These are phyloP conservation scores for Gymnarchus niloticus DNA, from an alignment of 2,113 vertebrate species.

Conservation along the genomic window DNA sequence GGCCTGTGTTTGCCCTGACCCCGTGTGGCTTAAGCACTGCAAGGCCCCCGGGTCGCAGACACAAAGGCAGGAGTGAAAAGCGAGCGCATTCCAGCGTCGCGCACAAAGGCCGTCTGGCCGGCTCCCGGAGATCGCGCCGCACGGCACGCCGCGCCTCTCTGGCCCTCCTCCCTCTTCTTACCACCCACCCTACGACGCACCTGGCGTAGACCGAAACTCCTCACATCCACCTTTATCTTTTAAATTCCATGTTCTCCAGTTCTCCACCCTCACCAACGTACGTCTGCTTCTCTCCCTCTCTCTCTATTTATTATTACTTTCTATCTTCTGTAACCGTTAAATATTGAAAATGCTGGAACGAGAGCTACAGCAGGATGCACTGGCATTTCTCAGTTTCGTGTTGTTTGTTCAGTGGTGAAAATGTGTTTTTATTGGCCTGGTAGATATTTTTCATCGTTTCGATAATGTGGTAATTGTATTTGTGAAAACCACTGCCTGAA, in stretches of 20 bases:
- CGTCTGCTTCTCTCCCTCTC: background rate
- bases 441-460: background rate
- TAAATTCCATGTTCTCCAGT: background rate
- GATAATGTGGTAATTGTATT: background rate
- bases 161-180: background rate
- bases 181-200: background rate
- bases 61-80: conserved; percentile 68
- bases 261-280: background rate
- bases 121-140: conserved; percentile 46
- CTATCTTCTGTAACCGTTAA: background rate
- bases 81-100: conserved; percentile 74
- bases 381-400: background rate
- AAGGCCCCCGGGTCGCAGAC: conserved; percentile 64
- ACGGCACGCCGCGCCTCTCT: background rate
- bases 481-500: background rate
- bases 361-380: background rate
- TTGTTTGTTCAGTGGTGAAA: background rate
- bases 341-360: background rate
- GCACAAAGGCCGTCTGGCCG: conserved; percentile 45
- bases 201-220: background rate
- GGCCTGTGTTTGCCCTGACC: conserved; percentile 78
- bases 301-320: background rate
- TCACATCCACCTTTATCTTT: background rate
- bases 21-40: conserved; percentile 78
- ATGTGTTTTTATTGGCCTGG: background rate